Conservation (phyloP, 37 sponge, comb jelly and placozoan genomes). For the Mnemiopsis leidyi region DNA sequence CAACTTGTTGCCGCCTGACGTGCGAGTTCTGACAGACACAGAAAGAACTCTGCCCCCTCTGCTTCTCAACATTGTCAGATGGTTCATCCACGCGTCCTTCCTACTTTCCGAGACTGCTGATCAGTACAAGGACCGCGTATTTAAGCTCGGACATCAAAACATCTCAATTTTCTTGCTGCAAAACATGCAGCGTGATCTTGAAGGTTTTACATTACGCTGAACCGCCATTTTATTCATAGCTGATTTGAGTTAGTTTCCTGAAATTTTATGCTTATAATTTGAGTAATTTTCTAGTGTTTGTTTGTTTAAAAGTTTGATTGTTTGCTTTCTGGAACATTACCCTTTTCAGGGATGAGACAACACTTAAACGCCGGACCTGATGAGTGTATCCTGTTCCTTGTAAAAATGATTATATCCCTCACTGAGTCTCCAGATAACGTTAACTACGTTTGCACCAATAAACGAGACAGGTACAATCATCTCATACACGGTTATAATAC, state of each 20-base stretch:
- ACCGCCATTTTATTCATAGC: too few species aligned
- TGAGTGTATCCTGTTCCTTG: neutral
- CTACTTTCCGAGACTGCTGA: neutral
- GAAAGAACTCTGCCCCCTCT: neutral
- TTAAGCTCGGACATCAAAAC: neutral
- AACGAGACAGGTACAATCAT: neutral
- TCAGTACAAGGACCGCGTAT: neutral
- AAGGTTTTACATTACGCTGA: too few species aligned
- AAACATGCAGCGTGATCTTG: neutral
- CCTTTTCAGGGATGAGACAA: neutral
- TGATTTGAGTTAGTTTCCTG: too few species aligned
- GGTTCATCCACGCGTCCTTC: neutral
- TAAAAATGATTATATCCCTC: neutral
- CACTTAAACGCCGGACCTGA: neutral
- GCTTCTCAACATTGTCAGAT: neutral
- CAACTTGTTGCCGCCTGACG: constrained; percentile 16
- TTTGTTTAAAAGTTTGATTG: too few species aligned
- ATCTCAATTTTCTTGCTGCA: neutral
- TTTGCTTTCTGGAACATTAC: too few species aligned
- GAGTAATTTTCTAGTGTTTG: too few species aligned
- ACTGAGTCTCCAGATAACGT: neutral
- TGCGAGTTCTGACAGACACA: neutral
- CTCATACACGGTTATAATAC: too few species aligned
- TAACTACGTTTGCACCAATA: neutral
- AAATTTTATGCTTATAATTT: too few species aligned